These are phyloP conservation scores for Cactoblastis cactorum DNA, from an alignment of 2,888 invertebrate genomes.

Conservation along the genomic window DNA sequence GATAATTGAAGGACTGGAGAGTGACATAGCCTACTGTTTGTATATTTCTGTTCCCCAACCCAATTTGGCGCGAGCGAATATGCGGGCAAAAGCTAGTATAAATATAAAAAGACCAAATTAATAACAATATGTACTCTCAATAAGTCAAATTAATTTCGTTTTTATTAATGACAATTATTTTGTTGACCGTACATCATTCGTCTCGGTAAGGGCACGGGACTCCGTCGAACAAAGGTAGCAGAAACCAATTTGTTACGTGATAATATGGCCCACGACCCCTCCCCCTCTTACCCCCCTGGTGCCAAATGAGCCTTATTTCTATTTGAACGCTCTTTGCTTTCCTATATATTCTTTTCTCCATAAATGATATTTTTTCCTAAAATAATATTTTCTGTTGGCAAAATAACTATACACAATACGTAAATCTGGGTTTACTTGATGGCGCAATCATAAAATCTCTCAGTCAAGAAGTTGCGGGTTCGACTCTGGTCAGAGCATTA, in stretches of 20 bases:
- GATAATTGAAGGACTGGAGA: too few species aligned
- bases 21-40: too few species aligned
- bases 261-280: constrained; percentile 58
- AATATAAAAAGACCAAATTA: too few species aligned
- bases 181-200: constrained; percentile 55
- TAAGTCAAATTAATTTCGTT: not conserved
- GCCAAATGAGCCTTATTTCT: constrained; percentile 39
- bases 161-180: constrained; percentile 16
- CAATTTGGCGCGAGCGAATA: too few species aligned
- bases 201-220: constrained; percentile 54
- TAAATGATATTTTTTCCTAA: not conserved
- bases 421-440: too few species aligned
- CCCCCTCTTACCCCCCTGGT: constrained; percentile 29
- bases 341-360: constrained; percentile 1
- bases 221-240: constrained; percentile 72
- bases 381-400: not conserved
- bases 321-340: constrained; percentile 6
- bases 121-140: too few species aligned
- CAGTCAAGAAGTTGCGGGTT: too few species aligned
- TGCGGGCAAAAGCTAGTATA: too few species aligned
- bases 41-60: too few species aligned
- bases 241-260: constrained; percentile 80
- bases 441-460: too few species aligned
- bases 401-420: too few species aligned
- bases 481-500: too few species aligned